Evolutionary conservation across 2,888 invertebrate species (phyloP), one percentile per base, ranked within the genome.

Genomic region (Parnassius apollo): DNA sequence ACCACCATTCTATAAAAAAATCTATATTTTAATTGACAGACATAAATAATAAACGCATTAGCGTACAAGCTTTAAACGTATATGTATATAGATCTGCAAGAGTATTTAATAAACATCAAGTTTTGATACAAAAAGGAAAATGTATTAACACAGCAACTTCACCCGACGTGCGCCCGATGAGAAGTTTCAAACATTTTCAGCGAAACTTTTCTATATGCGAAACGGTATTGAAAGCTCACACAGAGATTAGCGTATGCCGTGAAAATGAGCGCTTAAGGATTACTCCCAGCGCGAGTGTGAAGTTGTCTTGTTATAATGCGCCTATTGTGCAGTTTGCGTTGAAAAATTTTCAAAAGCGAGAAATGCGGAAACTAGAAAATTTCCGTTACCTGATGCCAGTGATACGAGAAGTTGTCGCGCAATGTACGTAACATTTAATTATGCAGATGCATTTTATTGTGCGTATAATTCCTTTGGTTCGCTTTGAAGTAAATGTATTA

Each of bases 81-180:
- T 57, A 52, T 59, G 35, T 35, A 35, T 35, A 35, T 66, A 66
- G 68, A 64, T 70, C 69, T 71, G 68, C 71, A 73, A 66, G 73
- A 63, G 63, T 74, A 78, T 84, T 85, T 84, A 86, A 83, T 82
- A 75, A 80, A 81, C 81, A 85, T 82, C 78, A 80, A 81, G 76
- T 77, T 80, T 78, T 79, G 80, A 85, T 85, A 88, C 88, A 88
- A 88, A 88, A 87, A 81, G 86, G 81, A 66, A 86, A 88, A 89
- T 83, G 88, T 87, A 90, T 91, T 91, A 91, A 86, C 86, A 88
- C 83, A 80, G 81, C 83, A 86, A 89, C 86, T 88, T 85, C 77
- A 72, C 72, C 76, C 71, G 70, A 72, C 77, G 72, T 76, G 73
- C 75, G 75, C 62, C 76, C 78, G 76, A 76, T 78, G 81, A 76